Evolutionary conservation across 2,888 invertebrate genomes (phyloP).

Genomic region (Junonia oenone): DNA sequence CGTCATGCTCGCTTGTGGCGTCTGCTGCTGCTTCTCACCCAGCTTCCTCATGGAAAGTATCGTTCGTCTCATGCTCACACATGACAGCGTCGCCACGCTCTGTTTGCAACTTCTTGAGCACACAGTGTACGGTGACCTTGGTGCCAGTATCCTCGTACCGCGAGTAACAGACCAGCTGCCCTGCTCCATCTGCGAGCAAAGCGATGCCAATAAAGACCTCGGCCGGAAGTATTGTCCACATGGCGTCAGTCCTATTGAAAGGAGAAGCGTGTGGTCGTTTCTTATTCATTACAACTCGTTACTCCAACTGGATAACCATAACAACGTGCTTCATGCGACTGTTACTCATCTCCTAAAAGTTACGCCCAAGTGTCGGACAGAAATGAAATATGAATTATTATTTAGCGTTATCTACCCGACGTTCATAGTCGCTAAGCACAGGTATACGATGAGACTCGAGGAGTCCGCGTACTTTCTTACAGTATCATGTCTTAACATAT

Average conservation of each 20-base stretch:
- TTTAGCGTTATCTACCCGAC: conserved; percentile 81
- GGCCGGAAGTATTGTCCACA: conserved; percentile 51
- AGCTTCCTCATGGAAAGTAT: conserved; percentile 69
- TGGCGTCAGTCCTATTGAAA: conserved; percentile 48
- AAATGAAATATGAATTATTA: conserved; percentile 78
- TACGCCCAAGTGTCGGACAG: conserved; percentile 73
- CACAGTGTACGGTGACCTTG: conserved; percentile 80
- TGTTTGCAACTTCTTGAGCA: conserved; percentile 78
- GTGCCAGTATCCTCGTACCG: conserved; percentile 60
- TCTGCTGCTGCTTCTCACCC: conserved; percentile 82
- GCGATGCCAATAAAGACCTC: conserved; percentile 45
- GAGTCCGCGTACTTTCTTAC: conserved; percentile 79
- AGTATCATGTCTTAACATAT: conserved; percentile 80
- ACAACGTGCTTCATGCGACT: conserved; percentile 73
- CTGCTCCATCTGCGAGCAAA: conserved; percentile 63
- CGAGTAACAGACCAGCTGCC: conserved; percentile 60
- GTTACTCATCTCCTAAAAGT: conserved; percentile 80
- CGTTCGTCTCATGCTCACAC: conserved; percentile 67
- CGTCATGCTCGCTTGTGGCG: conserved; percentile 78
- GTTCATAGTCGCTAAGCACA: conserved; percentile 75
- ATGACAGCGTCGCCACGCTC: conserved; percentile 51
- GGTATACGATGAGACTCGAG: conserved; percentile 63
- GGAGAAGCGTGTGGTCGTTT: conserved; percentile 75
- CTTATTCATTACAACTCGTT: conserved; percentile 79
- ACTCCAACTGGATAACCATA: conserved; percentile 74